phyloP scores from a whole-genome alignment of 2,888 invertebrate genomes.

The Dromius quadrimaculatus region DNA sequence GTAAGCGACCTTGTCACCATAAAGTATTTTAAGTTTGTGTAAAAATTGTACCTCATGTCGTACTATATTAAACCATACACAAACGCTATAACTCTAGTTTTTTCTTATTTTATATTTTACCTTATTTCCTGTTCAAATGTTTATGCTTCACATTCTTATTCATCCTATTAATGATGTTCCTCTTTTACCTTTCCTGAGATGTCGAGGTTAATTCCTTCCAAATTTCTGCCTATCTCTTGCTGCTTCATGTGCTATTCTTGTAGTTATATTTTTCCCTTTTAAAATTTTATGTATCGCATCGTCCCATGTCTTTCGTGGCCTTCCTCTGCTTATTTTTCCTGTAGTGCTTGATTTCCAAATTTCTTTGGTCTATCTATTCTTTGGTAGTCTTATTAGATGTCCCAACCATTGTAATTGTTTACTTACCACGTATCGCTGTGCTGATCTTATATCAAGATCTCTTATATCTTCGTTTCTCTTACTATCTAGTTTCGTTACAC shows the following conservation, averaged over 20 bases:
- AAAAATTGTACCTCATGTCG: slow-evolving; percentile 55
- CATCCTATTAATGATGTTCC: not conserved
- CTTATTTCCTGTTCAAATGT: not conserved
- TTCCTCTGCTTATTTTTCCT: too few relatives aligned
- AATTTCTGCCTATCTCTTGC: not conserved
- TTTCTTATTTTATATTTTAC: slow-evolving; percentile 34
- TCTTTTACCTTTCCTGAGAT: not conserved
- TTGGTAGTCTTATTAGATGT: too few relatives aligned
- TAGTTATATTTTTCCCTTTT: too few relatives aligned
- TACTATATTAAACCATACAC: slow-evolving; percentile 55
- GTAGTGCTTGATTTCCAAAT: too few relatives aligned
- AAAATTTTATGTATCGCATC: too few relatives aligned
- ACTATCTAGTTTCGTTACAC: too few relatives aligned
- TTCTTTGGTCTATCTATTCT: too few relatives aligned
- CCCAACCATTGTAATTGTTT: too few relatives aligned
- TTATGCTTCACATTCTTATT: not conserved
- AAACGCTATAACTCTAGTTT: slow-evolving; percentile 53
- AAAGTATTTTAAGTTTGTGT: slow-evolving; percentile 60
- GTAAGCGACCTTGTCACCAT: slow-evolving; percentile 68
- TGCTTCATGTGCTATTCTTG: not conserved
- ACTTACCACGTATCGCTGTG: too few relatives aligned
- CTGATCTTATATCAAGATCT: too few relatives aligned
- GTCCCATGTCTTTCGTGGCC: too few relatives aligned
- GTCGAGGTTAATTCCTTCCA: not conserved
- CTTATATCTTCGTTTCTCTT: too few relatives aligned